These are phyloP conservation scores for Pelusios castaneus DNA, from an alignment of 2,113 vertebrate species.

Conservation along the genomic window DNA sequence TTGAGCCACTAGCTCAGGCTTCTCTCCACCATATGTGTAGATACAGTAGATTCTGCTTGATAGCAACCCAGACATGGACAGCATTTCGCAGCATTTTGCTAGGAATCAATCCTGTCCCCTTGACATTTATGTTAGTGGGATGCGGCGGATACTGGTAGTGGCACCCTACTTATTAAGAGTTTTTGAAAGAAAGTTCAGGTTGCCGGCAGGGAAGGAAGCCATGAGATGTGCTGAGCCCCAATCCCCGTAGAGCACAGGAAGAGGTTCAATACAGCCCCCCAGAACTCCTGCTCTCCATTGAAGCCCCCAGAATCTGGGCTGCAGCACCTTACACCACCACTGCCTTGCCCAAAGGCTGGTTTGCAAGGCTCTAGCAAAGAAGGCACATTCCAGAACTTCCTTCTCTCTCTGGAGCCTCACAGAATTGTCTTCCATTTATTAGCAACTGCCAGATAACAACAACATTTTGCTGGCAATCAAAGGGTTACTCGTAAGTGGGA, in stretches of 20 bases:
- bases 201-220: background rate
- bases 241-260: background rate
- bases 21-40: background rate
- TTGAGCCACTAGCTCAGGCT: too few relatives aligned
- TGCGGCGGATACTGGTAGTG: background rate
- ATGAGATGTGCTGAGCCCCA: background rate
- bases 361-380: background rate
- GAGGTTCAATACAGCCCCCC: background rate
- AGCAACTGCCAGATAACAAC: background rate
- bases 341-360: background rate
- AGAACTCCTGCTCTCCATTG: rapidly evolving
- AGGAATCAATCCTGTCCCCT: background rate
- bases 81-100: background rate
- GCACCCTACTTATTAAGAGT: background rate
- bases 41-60: background rate
- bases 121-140: background rate
- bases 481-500: background rate
- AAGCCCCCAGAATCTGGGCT: background rate
- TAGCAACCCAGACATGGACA: background rate
- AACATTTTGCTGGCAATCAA: background rate
- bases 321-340: background rate
- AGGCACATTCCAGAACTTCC: background rate
- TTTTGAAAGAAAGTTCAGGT: background rate
- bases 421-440: background rate
- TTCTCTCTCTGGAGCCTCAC: background rate